These are phyloP conservation scores for Ctenopoma multispine DNA, from an alignment of 2,797 vertebrate genomes.

Conservation along the genomic window DNA sequence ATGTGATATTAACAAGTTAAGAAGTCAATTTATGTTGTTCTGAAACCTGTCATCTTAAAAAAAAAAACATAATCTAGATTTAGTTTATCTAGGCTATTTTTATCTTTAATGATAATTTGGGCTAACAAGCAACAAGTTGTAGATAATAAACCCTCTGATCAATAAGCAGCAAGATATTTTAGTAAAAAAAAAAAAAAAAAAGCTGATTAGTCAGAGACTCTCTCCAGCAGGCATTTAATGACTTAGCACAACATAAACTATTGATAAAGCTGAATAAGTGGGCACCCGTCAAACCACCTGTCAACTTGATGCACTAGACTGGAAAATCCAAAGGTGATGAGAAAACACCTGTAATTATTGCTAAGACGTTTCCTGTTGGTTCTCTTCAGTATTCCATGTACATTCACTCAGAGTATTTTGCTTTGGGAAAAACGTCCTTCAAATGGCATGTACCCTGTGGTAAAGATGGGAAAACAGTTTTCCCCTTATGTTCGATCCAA, in stretches of 20 bases:
- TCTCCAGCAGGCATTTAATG: constrained; percentile 29
- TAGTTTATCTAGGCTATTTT: not conserved
- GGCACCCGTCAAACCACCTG: constrained; percentile 19
- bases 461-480: not conserved
- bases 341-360: not conserved
- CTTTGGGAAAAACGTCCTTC: not conserved
- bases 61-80: not conserved
- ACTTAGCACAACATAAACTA: constrained; percentile 17
- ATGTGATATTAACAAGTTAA: constrained; percentile 7
- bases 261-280: constrained; percentile 38
- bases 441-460: not conserved
- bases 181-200: constrained; percentile 27
- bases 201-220: constrained; percentile 1
- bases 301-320: constrained; percentile 8
- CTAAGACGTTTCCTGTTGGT: constrained; percentile 1
- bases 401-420: not conserved
- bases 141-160: constrained; percentile 19
- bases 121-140: not conserved
- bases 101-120: not conserved
- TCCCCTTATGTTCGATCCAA: no score
- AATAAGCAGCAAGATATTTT: constrained; percentile 24
- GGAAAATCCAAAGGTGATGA: constrained; percentile 26
- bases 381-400: not conserved
- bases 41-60: not conserved
- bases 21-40: not conserved